Conservation (phyloP, 2,888 invertebrate genomes). For the Megastigmus dorsalis region DNA sequence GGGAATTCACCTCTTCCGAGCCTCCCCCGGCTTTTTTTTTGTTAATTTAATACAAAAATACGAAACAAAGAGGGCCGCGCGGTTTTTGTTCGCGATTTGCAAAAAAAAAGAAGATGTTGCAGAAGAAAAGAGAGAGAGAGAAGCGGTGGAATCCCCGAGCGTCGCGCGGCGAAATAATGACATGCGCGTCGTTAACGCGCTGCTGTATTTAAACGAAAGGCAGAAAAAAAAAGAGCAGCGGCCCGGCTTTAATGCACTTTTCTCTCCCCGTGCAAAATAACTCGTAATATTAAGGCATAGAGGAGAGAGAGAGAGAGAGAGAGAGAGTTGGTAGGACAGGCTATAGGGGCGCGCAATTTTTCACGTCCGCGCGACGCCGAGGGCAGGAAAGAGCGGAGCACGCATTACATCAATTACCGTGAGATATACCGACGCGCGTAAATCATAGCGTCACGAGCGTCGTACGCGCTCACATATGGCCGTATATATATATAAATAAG, state of each 20-base stretch:
- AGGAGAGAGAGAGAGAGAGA: background rate
- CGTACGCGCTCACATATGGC: too few relatives aligned
- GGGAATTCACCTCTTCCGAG: background rate
- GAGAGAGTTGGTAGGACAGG: background rate
- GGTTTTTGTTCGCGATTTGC: background rate
- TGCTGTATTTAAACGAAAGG: slow-evolving; percentile 3
- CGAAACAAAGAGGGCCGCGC: background rate
- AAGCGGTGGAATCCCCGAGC: too few relatives aligned
- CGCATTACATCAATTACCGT: slow-evolving; percentile 39
- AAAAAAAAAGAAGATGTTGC: background rate
- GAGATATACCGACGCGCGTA: slow-evolving; percentile 30
- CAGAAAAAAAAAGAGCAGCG: background rate
- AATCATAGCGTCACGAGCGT: too few relatives aligned
- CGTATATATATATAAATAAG: background rate
- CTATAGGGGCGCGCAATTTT: slow-evolving; percentile 15
- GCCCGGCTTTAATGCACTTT: slow-evolving; percentile 11
- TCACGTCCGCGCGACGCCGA: slow-evolving; percentile 11
- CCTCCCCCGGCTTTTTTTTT: background rate
- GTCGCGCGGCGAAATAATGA: slow-evolving; percentile 22
- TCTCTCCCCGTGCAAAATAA: slow-evolving; percentile 11
- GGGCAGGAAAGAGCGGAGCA: slow-evolving; percentile 15
- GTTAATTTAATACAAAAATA: slow-evolving; percentile 28
- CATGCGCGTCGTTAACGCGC: slow-evolving; percentile 13
- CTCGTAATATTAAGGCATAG: slow-evolving; percentile 30
- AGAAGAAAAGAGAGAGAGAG: background rate